A percentile compares a stretch with the other conserved stretches of the same genome.
Conservation (phyloP, 2,113 vertebrate species). For the human (Homo sapiens) region DNA sequence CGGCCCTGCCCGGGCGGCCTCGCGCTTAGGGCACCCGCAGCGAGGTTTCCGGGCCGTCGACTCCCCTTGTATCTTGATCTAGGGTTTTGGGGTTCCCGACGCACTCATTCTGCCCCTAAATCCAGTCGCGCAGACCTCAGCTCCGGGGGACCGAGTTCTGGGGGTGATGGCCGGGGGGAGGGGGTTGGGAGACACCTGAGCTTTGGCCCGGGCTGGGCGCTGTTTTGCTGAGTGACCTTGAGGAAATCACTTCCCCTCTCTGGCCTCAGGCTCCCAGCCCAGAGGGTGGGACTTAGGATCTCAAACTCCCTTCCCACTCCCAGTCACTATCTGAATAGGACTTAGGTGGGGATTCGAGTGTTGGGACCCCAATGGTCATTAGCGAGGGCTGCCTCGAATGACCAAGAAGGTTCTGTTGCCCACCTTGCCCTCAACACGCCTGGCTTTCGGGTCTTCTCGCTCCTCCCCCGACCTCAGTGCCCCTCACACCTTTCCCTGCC, state of each 20-base stretch:
- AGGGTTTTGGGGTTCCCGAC: neutral
- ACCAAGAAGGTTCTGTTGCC: neutral
- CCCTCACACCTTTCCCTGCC: neutral
- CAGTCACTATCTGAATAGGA: neutral
- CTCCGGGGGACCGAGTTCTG: neutral
- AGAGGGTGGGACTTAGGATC: conserved; percentile 44
- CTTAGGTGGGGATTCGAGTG: neutral
- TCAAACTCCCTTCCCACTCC: neutral
- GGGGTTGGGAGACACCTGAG: neutral
- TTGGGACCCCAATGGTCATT: neutral
- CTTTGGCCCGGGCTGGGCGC: neutral
- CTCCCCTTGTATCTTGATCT: neutral
- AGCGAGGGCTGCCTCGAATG: neutral
- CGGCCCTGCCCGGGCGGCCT: neutral
- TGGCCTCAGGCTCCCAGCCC: conserved; percentile 22
- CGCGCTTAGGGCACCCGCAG: neutral
- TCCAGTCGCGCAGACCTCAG: neutral
- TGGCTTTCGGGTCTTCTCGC: neutral
- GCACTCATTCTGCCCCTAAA: too few relatives aligned
- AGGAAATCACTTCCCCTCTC: conserved; percentile 60
- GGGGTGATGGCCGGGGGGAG: neutral
- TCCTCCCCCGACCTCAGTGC: neutral
- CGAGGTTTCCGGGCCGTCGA: neutral
- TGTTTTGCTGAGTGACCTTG: conserved; percentile 64
- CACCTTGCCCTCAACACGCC: neutral